Evolutionary conservation across 2,113 vertebrate species (phyloP).

Genomic region (Seriola dumerili): DNA sequence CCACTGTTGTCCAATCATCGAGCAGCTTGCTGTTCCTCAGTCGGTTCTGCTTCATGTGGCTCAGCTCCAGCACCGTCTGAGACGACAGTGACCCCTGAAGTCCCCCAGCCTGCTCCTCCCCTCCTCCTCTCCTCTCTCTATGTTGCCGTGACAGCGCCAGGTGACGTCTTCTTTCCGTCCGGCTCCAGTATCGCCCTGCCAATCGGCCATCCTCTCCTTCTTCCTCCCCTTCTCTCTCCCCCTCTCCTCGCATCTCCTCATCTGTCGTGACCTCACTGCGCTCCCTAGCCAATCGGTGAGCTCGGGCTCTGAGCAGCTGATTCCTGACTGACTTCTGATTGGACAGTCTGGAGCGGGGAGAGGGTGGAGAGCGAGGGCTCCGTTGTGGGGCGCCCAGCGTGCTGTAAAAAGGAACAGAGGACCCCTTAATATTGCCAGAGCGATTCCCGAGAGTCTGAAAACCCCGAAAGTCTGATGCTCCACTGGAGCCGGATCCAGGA

Average conservation of each 20-base stretch:
- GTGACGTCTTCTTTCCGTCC: constrained; percentile 74
- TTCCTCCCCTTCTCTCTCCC: constrained; percentile 43
- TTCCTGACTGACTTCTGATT: constrained; percentile 79
- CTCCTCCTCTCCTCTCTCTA: constrained; percentile 63
- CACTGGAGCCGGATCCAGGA: constrained; percentile 68
- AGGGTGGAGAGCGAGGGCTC: constrained; percentile 54
- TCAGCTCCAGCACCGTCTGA: constrained; percentile 78
- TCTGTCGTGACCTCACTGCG: constrained; percentile 78
- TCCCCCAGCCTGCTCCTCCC: constrained; percentile 21
- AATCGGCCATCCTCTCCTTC: constrained; percentile 60
- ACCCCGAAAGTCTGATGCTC: constrained; percentile 60
- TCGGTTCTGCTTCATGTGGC: constrained; percentile 80
- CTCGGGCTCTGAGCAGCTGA: constrained; percentile 78
- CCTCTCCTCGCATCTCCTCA: constrained; percentile 71
- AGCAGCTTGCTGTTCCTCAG: constrained; percentile 83
- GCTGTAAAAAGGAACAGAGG: constrained; percentile 62
- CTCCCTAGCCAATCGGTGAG: constrained; percentile 69
- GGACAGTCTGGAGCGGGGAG: constrained; percentile 69
- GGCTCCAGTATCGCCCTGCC: constrained; percentile 77
- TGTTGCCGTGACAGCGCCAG: constrained; percentile 68
- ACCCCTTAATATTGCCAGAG: constrained; percentile 30
- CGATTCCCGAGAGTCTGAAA: constrained; percentile 69
- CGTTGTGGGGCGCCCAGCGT: constrained; percentile 62
- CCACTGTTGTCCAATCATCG: constrained; percentile 83
- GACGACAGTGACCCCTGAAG: constrained; percentile 60